Evolutionary conservation across 2,888 invertebrate species (phyloP).

Genomic region (Panopea generosa): DNA sequence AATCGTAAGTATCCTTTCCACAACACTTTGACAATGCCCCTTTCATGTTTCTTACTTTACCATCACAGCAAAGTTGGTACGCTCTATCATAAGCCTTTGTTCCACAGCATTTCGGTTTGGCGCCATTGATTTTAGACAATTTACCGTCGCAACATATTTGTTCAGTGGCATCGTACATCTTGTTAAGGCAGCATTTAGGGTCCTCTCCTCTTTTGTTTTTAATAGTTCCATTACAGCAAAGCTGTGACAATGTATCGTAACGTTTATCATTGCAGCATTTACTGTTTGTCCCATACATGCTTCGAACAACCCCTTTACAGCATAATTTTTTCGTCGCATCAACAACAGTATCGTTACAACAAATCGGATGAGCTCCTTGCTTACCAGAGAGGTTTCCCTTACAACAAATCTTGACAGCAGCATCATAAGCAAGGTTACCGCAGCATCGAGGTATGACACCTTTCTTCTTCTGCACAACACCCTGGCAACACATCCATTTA

Average conservation of each 20-base stretch:
- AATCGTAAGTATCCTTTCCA: slow-evolving; percentile 39
- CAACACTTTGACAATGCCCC: slow-evolving; percentile 53
- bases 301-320: slow-evolving; percentile 27
- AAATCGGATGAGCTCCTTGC: slow-evolving; percentile 39
- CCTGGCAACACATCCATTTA: slow-evolving; percentile 51
- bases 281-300: slow-evolving; percentile 38
- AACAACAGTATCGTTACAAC: slow-evolving; percentile 51
- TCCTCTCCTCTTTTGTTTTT: slow-evolving; percentile 33
- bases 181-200: slow-evolving; percentile 47
- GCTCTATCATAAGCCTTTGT: slow-evolving; percentile 49
- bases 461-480: slow-evolving; percentile 27
- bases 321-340: slow-evolving; percentile 41
- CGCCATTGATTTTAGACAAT: slow-evolving; percentile 30
- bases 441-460: slow-evolving; percentile 49
- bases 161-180: slow-evolving; percentile 41
- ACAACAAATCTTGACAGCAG: slow-evolving; percentile 39
- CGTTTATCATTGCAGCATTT: slow-evolving; percentile 43
- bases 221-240: slow-evolving; percentile 50
- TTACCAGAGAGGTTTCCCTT: slow-evolving; percentile 46
- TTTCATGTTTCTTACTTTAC: slow-evolving; percentile 36
- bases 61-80: slow-evolving; percentile 47
- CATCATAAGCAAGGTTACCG: slow-evolving; percentile 33
- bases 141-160: slow-evolving; percentile 45
- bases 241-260: slow-evolving; percentile 36
- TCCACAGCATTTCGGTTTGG: slow-evolving; percentile 55